Conservation (phyloP, 1,140 invertebrate genomes). For the Branchinecta lynchi region DNA sequence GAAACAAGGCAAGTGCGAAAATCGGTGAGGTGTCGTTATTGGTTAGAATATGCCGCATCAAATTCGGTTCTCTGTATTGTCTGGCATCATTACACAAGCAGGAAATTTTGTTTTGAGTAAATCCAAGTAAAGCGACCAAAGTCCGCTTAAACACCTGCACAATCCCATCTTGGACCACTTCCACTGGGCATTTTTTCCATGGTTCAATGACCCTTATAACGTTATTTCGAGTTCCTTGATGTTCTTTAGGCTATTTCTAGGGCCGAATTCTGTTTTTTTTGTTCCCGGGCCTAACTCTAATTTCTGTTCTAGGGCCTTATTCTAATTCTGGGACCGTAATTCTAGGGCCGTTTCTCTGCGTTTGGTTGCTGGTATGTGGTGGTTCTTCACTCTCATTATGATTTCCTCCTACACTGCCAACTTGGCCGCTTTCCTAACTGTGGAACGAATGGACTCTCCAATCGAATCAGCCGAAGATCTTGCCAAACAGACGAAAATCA, state of each 20-base stretch:
- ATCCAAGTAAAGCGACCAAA: no score
- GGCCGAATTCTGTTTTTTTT: constrained; percentile 25
- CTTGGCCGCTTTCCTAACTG: constrained; percentile 48
- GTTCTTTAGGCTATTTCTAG: not conserved
- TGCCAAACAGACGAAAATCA: constrained; percentile 40
- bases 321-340: not conserved
- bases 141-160: no score
- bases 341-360: constrained; percentile 36
- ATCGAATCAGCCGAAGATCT: constrained; percentile 44
- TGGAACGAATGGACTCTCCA: constrained; percentile 41
- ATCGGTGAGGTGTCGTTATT: no score
- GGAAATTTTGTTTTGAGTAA: no score
- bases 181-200: no score
- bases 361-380: constrained; percentile 40
- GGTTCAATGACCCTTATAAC: not conserved
- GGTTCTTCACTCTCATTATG: constrained; percentile 46
- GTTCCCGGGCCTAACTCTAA: constrained; percentile 10
- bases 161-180: no score
- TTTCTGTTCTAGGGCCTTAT: not conserved
- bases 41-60: no score
- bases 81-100: no score
- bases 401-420: constrained; percentile 48
- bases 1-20: no score
- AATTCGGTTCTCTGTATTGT: no score
- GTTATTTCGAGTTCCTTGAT: not conserved